These are phyloP conservation scores for Clarias pachynema DNA, from an alignment of 2,797 vertebrate genomes.

Conservation along the genomic window DNA sequence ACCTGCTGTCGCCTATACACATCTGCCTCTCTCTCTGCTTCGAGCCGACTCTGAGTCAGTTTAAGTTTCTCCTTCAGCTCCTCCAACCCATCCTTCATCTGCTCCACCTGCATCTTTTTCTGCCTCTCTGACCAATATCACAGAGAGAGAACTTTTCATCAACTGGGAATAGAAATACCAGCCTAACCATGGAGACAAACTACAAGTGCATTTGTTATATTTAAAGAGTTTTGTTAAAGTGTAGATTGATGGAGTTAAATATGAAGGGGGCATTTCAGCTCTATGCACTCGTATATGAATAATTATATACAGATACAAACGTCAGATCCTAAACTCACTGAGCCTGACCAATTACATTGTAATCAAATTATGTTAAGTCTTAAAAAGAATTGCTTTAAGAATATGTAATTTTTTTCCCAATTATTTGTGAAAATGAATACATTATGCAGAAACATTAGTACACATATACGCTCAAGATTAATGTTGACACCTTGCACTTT, in stretches of 20 bases:
- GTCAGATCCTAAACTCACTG: background rate
- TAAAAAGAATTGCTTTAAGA: background rate
- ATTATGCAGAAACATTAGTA: background rate
- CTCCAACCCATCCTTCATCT: conserved; percentile 69
- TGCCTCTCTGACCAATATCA: conserved; percentile 63
- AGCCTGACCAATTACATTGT: background rate
- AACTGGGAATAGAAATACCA: background rate
- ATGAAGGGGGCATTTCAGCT: background rate
- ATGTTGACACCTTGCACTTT: background rate
- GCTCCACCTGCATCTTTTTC: conserved; percentile 65
- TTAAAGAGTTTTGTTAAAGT: background rate
- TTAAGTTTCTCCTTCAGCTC: conserved; percentile 70
- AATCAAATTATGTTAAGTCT: background rate
- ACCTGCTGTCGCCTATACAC: conserved; percentile 69
- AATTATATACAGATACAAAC: background rate
- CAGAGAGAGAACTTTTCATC: background rate
- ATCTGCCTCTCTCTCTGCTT: conserved; percentile 64
- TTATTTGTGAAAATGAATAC: background rate
- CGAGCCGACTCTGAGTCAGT: conserved; percentile 68
- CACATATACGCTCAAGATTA: background rate
- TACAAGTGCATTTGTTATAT: background rate
- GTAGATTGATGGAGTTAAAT: background rate
- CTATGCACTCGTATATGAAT: background rate
- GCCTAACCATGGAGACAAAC: too few relatives aligned
- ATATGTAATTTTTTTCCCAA: background rate